A percentile compares a stretch with the other conserved stretches of the same genome.
Conservation (phyloP, 1,140 invertebrate species). For the Aradophagus sp. region DNA sequence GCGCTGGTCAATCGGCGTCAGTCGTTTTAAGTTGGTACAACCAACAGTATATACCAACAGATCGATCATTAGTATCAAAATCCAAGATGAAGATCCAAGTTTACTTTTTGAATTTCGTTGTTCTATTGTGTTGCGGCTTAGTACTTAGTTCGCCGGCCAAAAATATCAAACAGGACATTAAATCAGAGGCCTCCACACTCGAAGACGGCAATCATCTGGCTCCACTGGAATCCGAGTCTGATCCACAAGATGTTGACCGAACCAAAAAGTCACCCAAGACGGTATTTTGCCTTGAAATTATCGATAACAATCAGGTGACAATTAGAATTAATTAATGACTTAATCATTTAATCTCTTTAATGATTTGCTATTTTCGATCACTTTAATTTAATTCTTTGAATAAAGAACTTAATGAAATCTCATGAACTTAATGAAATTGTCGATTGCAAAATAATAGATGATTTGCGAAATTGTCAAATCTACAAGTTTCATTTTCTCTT, state of each 20-base stretch:
- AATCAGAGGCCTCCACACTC: constrained; percentile 7
- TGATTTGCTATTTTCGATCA: no score
- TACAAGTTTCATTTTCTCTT: no score
- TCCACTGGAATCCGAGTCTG: constrained; percentile 15
- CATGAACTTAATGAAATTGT: no score
- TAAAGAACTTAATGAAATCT: no score
- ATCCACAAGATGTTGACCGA: constrained; percentile 22
- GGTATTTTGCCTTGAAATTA: not conserved
- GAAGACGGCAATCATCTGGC: constrained; percentile 7
- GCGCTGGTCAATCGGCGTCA: constrained; percentile 15
- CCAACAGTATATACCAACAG: constrained; percentile 12
- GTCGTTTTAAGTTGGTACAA: constrained; percentile 28
- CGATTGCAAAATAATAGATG: no score
- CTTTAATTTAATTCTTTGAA: no score
- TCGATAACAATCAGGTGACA: constrained; percentile 1
- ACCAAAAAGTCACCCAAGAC: constrained; percentile 19
- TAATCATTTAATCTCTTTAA: no score
- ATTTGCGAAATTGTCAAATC: no score
- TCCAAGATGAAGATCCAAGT: constrained; percentile 43
- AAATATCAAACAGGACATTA: not conserved
- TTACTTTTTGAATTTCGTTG: constrained; percentile 12
- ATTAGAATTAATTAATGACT: no score
- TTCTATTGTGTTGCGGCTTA: constrained; percentile 10
- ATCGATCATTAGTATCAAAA: not conserved
- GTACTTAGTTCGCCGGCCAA: constrained; percentile 6